These are phyloP conservation scores for Zoanthus solanderi DNA, from an alignment of 92 coral and sea anemone genomes.

Conservation along the genomic window DNA sequence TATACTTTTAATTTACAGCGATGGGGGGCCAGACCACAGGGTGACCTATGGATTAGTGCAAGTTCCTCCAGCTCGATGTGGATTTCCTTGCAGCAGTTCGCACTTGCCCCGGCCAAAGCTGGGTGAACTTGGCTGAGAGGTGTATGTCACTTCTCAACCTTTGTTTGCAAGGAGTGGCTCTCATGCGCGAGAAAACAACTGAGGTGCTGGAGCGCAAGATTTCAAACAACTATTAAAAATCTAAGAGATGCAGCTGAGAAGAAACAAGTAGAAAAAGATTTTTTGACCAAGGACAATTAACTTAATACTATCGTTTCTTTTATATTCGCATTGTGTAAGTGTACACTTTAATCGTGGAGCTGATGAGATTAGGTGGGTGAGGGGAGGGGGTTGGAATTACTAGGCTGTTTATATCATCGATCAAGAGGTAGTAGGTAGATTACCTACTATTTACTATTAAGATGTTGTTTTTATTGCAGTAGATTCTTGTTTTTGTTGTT, in stretches of 20 bases:
- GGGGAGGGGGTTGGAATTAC: constrained; percentile 4
- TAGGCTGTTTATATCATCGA: neutral
- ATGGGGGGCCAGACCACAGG: constrained; percentile 32
- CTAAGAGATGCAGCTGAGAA: constrained; percentile 6
- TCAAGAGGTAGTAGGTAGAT: neutral
- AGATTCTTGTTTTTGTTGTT: neutral
- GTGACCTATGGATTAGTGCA: constrained; percentile 29
- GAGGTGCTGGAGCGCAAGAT: neutral
- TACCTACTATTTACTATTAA: constrained; percentile 6
- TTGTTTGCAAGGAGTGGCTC: neutral
- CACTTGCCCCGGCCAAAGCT: no score
- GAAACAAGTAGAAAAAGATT: neutral
- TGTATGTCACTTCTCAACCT: constrained; percentile 15
- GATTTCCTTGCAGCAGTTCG: neutral
- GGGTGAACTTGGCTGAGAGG: neutral
- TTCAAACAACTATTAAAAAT: neutral
- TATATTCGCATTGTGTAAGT: constrained; percentile 9
- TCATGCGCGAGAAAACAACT: neutral
- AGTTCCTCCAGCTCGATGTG: neutral
- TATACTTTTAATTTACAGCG: constrained; percentile 11
- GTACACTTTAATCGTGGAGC: constrained; percentile 9
- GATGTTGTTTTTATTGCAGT: neutral
- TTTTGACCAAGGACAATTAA: constrained; percentile 3
- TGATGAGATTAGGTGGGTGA: neutral
- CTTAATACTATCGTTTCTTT: constrained; percentile 4